These are phyloP conservation scores for Zonotrichia albicollis DNA, from an alignment of 2,797 vertebrate genomes.

Conservation along the genomic window DNA sequence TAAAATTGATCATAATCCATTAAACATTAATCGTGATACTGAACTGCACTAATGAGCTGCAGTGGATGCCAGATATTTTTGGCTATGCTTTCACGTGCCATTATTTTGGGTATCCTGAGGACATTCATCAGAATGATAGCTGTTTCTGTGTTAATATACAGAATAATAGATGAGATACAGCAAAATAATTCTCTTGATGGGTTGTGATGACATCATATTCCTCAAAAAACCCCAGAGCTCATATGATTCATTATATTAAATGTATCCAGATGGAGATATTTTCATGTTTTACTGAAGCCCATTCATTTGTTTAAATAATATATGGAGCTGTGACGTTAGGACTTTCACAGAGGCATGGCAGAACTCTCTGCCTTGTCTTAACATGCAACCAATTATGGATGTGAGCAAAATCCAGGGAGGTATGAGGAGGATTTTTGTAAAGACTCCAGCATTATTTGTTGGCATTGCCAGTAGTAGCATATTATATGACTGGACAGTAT, in stretches of 20 bases:
- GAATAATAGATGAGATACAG: conserved; percentile 3
- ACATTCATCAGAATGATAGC: conserved; percentile 7
- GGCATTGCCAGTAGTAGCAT: neutral
- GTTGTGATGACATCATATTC: neutral
- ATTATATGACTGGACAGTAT: neutral
- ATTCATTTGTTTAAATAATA: neutral
- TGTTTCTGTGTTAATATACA: neutral
- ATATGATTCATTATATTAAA: neutral
- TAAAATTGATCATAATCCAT: conserved; percentile 46
- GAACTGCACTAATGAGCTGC: conserved; percentile 12
- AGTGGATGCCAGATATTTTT: neutral
- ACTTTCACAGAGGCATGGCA: neutral
- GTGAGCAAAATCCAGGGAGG: neutral
- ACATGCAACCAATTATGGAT: neutral
- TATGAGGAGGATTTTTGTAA: neutral
- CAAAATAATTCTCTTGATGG: conserved; percentile 20
- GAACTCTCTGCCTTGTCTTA: neutral
- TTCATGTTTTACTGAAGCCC: neutral
- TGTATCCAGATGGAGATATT: neutral
- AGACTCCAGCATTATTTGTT: neutral
- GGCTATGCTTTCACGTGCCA: neutral
- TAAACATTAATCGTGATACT: neutral
- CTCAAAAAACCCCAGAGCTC: neutral
- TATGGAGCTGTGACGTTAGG: neutral
- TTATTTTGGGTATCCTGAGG: conserved; percentile 12